Conservation (phyloP, 2,113 vertebrate species). For the Leuciscus idus region DNA sequence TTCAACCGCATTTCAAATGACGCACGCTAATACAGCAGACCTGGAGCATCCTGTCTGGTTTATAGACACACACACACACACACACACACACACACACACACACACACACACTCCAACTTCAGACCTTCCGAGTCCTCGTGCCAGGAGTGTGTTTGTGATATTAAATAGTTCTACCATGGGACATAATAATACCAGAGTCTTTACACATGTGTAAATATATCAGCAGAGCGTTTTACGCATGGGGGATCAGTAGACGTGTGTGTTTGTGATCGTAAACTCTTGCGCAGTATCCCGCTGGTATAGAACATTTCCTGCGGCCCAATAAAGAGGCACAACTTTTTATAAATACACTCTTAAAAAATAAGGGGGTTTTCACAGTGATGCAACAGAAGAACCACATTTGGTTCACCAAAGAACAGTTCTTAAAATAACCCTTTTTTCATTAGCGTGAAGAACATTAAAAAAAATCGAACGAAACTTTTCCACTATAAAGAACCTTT, state of each 20-base stretch:
- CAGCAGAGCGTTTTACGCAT: background rate
- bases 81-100: background rate
- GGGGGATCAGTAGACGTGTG: background rate
- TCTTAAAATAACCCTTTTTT: background rate
- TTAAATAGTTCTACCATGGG: background rate
- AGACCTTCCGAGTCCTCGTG: slow-evolving; percentile 2
- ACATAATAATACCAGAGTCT: slow-evolving; percentile 21
- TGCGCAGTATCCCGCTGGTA: slow-evolving; percentile 16
- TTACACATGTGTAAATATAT: slow-evolving; percentile 4
- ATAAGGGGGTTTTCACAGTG: too few relatives aligned
- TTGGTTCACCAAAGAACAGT: background rate
- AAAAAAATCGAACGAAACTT: background rate
- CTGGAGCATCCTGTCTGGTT: slow-evolving; percentile 26
- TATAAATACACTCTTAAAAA: background rate
- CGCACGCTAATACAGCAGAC: background rate
- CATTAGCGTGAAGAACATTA: too few relatives aligned
- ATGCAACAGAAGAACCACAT: too few relatives aligned
- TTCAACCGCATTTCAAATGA: slow-evolving; percentile 11
- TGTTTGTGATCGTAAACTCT: background rate
- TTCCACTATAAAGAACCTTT: background rate
- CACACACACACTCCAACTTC: background rate
- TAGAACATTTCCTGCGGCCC: slow-evolving; percentile 15
- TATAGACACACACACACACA: slow-evolving; percentile 25
- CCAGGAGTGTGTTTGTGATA: slow-evolving; percentile 40
- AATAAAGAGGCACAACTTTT: slow-evolving; percentile 10